phyloP scores from a whole-genome alignment of 2,113 vertebrate species.

The Trachemys scripta region DNA sequence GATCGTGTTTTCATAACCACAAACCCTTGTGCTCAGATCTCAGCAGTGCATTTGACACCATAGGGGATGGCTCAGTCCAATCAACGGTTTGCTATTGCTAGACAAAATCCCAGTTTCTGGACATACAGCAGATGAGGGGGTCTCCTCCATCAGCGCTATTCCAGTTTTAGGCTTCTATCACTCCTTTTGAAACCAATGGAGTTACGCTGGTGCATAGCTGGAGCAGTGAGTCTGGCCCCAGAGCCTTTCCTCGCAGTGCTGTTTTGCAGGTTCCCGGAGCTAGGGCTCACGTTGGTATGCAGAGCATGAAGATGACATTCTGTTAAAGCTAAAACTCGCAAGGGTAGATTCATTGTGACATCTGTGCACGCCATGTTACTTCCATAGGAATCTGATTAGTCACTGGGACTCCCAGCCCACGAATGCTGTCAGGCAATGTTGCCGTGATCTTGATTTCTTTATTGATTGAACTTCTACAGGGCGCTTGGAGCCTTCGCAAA shows the following conservation, averaged over 20 bases:
- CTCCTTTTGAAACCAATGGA: neutral
- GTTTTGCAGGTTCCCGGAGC: neutral
- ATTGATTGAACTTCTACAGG: neutral
- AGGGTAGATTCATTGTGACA: neutral
- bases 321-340: constrained; percentile 10
- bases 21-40: neutral
- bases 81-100: neutral
- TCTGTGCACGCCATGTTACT: neutral
- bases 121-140: neutral
- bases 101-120: neutral
- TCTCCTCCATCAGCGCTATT: neutral
- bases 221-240: neutral
- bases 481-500: neutral
- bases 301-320: neutral
- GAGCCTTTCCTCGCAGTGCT: neutral
- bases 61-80: neutral
- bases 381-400: neutral
- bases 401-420: neutral
- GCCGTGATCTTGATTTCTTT: neutral
- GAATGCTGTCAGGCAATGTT: neutral
- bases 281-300: neutral
- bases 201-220: neutral
- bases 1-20: neutral
- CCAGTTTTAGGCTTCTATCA: neutral
- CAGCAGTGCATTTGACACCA: neutral